Evolutionary conservation across 53 echinoderm and acorn worm species (phyloP).

Genomic region (Actinopyga echinites): DNA sequence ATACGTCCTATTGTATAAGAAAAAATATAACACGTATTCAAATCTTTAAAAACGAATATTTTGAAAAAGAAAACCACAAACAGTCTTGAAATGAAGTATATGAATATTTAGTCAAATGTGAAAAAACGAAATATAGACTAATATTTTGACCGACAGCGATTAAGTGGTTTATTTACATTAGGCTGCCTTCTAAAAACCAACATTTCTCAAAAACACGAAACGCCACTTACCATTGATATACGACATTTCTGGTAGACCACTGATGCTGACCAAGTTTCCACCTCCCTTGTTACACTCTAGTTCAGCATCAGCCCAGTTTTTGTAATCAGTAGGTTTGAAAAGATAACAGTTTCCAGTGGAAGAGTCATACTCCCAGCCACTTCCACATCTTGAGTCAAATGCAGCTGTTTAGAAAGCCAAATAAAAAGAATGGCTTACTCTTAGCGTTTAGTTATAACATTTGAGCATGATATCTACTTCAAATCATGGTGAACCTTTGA

Average conservation of each 20-base stretch:
- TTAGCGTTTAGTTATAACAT: too few relatives aligned
- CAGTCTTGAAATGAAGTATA: too few relatives aligned
- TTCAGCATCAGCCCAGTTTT: slow-evolving; percentile 72
- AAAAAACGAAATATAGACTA: too few relatives aligned
- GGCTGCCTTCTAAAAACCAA: too few relatives aligned
- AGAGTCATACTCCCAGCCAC: slow-evolving; percentile 71
- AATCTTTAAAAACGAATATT: not conserved
- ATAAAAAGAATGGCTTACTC: not conserved
- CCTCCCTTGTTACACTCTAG: slow-evolving; percentile 63
- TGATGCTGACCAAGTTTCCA: slow-evolving; percentile 74
- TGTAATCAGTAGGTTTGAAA: slow-evolving; percentile 69
- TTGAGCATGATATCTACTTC: too few relatives aligned
- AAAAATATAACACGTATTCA: not conserved
- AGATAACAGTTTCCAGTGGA: slow-evolving; percentile 59
- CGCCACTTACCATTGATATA: slow-evolving; percentile 72
- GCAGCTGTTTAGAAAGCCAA: slow-evolving; percentile 39
- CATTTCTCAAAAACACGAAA: too few relatives aligned
- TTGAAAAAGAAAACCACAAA: not conserved
- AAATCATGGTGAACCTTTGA: too few relatives aligned
- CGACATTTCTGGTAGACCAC: slow-evolving; percentile 65
- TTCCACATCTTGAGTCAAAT: slow-evolving; percentile 77
- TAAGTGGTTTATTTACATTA: too few relatives aligned
- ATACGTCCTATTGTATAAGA: too few relatives aligned
- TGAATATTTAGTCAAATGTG: too few relatives aligned
- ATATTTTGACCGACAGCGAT: too few relatives aligned